Evolutionary conservation across 2,888 invertebrate species (phyloP), one percentile per base, ranked within the genome.

Genomic region (Euproctis similis): DNA sequence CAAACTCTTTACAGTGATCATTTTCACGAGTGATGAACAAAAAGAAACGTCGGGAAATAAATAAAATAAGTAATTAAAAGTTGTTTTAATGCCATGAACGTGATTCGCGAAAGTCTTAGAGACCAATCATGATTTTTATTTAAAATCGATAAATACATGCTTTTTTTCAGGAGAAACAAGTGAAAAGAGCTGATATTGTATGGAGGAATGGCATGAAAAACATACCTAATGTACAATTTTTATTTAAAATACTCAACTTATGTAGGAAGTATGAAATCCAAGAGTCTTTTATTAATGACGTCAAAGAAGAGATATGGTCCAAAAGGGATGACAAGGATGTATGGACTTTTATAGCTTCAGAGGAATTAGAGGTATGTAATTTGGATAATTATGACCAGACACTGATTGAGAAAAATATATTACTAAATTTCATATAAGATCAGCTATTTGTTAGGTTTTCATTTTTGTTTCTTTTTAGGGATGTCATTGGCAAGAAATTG

Each of bases 181-280:
- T 87, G 9, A 87, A 87, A 53, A 82, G 88, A 39, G 87, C 88
- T 12, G 78, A 85, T 31, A 67, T 89, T 7, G 77, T 91, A 21
- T 90, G 90, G 76, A 85, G 81, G 29, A 87, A 88, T 63, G 89
- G 88, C 6, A 63, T 85, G 12, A 86, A 87, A 35, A 85, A 84
- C 38, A 74, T 90, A 4, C 68, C 74, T 9, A 78, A 87, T 44
- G 65, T 89, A 2, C 68, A 76, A 12, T 89, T 88, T 37, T 69
- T 89, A n/a, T 85, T 89, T 11, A 85, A 87, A 40, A 46, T 92
- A 13, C 73, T 91, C 20, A 85, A 89, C 24, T 63, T 88, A 14
- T 68, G 87, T 7, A 78, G 87, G 32, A 73, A 85, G 36, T 89
- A 87, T 73, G 74, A 80, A 17, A 87, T 90, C 43, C 88, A 90